Evolutionary conservation across 2,797 vertebrate genomes (phyloP).

Genomic region (Eulemur coronatus): DNA sequence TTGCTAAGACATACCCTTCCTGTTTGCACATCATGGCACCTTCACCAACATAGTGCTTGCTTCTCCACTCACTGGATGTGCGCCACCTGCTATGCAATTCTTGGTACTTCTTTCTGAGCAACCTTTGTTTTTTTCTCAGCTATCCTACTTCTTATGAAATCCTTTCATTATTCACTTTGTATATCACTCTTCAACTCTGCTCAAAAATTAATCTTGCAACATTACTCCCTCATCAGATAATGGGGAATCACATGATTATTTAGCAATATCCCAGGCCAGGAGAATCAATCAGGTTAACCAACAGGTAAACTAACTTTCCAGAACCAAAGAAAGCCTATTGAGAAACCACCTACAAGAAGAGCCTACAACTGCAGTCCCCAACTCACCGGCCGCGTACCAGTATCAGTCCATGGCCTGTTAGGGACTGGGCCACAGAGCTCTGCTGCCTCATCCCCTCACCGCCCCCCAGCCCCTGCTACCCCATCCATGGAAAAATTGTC

Average conservation of each 20-base stretch:
- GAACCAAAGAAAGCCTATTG: constrained; percentile 1
- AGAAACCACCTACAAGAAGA: background rate
- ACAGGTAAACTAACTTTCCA: background rate
- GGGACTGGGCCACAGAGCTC: no score
- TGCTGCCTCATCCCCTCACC: no score
- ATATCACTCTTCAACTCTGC: background rate
- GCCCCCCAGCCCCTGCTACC: no score
- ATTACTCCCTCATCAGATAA: background rate
- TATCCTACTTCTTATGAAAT: background rate
- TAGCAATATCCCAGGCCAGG: background rate
- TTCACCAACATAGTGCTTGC: background rate
- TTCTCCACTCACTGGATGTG: background rate
- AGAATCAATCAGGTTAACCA: constrained; percentile 12
- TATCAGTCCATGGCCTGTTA: no score
- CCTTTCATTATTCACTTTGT: background rate
- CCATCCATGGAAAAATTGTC: no score
- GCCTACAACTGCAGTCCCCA: background rate
- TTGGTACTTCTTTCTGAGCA: constrained; percentile 10
- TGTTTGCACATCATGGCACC: background rate
- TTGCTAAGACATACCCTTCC: background rate
- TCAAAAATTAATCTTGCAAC: background rate
- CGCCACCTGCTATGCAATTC: background rate
- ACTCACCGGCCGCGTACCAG: no score
- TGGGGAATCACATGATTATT: background rate
- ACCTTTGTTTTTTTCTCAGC: background rate